Evolutionary conservation across 2,888 invertebrate genomes (phyloP).

Genomic region (Salticus scenicus): DNA sequence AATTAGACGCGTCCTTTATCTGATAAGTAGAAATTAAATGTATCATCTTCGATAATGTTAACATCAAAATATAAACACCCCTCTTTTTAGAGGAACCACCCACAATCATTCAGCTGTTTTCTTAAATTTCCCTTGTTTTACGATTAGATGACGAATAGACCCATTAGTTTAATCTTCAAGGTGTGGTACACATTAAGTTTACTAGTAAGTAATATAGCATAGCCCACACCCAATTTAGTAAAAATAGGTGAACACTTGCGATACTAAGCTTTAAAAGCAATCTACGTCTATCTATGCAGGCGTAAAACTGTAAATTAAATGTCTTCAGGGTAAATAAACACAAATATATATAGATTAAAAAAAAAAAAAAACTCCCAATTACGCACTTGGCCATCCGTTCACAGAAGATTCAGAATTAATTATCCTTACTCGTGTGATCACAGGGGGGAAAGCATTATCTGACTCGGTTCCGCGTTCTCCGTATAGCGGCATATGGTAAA

Average conservation of each 20-base stretch:
- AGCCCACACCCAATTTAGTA: neutral
- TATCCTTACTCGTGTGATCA: constrained; percentile 26
- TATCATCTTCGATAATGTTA: too few relatives aligned
- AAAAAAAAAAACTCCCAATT: constrained; percentile 34
- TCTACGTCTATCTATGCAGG: neutral
- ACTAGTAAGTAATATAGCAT: neutral
- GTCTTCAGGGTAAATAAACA: neutral
- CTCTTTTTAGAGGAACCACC: too few relatives aligned
- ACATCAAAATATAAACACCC: too few relatives aligned
- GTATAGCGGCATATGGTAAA: constrained; percentile 60
- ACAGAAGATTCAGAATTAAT: constrained; percentile 51
- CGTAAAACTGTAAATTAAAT: neutral
- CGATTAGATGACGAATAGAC: neutral
- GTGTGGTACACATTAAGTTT: neutral
- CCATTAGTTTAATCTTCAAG: neutral
- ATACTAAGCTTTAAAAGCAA: neutral
- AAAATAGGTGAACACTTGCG: neutral
- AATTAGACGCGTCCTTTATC: too few relatives aligned
- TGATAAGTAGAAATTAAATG: too few relatives aligned
- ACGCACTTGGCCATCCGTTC: constrained; percentile 5
- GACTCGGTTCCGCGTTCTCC: constrained; percentile 63
- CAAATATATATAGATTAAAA: neutral
- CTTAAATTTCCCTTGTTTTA: neutral
- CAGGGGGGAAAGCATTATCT: constrained; percentile 29
- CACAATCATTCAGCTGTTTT: too few relatives aligned